Percentiles rank a stretch among this genome's conserved stretches.
These are phyloP conservation scores for Chlamydotis undulata DNA, from an alignment of 2,113 vertebrate species.

Conservation along the genomic window DNA sequence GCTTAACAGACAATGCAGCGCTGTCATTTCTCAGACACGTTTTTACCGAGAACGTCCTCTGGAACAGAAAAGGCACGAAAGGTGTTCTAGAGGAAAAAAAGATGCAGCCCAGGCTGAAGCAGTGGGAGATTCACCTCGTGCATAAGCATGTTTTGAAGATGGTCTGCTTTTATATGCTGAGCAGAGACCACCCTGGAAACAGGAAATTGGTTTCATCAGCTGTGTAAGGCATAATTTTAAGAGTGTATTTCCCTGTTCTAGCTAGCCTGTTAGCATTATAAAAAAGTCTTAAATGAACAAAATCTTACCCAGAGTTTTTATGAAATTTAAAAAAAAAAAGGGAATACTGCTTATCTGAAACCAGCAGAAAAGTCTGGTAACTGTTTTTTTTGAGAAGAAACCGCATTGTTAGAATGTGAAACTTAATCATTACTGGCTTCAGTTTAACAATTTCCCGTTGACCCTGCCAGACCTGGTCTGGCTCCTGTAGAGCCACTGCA, in stretches of 20 bases:
- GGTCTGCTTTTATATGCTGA: neutral
- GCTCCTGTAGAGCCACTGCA: neutral
- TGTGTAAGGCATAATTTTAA: fast-evolving
- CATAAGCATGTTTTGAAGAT: neutral
- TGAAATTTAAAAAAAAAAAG: neutral
- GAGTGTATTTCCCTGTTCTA: neutral
- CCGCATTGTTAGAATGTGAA: neutral
- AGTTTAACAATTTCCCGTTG: neutral
- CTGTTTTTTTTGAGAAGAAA: neutral
- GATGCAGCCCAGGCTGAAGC: neutral
- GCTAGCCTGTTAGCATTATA: neutral
- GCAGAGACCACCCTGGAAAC: neutral
- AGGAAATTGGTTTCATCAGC: neutral
- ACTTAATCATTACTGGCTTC: neutral
- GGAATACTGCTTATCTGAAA: neutral
- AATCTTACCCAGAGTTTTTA: neutral
- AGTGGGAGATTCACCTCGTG: neutral
- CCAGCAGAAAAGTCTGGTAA: neutral
- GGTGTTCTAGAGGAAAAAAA: neutral
- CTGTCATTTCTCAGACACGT: neutral
- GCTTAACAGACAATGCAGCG: neutral
- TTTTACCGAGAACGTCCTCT: neutral
- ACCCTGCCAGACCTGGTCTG: neutral
- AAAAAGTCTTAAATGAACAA: neutral
- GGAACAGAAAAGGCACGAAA: neutral